A percentile compares a stretch with the other conserved stretches of the same genome.
These are phyloP conservation scores for Otis tarda DNA, from an alignment of 2,113 vertebrate species.

Conservation along the genomic window DNA sequence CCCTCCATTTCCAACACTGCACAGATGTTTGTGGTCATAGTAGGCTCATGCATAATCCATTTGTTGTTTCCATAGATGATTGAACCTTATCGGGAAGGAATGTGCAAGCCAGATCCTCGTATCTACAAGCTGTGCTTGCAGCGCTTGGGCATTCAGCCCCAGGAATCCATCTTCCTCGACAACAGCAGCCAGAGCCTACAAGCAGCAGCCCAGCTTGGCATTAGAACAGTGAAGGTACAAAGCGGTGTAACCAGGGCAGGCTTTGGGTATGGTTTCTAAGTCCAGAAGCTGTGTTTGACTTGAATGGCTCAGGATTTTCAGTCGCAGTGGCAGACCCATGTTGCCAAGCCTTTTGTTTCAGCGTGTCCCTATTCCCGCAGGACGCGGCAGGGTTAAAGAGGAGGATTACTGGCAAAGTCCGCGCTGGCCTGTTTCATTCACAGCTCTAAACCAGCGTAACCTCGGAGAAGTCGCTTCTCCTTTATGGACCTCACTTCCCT, in stretches of 20 bases:
- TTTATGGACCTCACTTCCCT: background rate
- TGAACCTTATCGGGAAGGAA: constrained; percentile 75
- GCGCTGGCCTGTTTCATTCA: background rate
- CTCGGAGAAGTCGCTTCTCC: background rate
- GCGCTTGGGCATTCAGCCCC: constrained; percentile 69
- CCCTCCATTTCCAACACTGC: background rate
- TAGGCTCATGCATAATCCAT: background rate
- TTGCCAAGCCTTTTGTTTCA: background rate
- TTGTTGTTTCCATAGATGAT: constrained; percentile 66
- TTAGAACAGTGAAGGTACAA: constrained; percentile 78
- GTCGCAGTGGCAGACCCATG: accelerated
- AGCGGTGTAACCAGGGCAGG: background rate
- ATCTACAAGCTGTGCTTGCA: constrained; percentile 78
- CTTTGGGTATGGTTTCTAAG: background rate
- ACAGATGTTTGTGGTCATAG: background rate
- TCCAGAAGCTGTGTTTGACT: background rate
- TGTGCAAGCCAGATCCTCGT: constrained; percentile 71
- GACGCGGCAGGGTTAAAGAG: background rate
- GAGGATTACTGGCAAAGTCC: background rate
- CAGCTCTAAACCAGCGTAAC: background rate
- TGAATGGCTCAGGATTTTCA: background rate
- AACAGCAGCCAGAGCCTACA: constrained; percentile 74
- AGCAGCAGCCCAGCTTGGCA: constrained; percentile 79
- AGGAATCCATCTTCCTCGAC: constrained; percentile 80
- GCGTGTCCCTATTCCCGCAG: background rate